phyloP scores from a whole-genome alignment of 2,888 invertebrate genomes.

The Anaspis maculata region DNA sequence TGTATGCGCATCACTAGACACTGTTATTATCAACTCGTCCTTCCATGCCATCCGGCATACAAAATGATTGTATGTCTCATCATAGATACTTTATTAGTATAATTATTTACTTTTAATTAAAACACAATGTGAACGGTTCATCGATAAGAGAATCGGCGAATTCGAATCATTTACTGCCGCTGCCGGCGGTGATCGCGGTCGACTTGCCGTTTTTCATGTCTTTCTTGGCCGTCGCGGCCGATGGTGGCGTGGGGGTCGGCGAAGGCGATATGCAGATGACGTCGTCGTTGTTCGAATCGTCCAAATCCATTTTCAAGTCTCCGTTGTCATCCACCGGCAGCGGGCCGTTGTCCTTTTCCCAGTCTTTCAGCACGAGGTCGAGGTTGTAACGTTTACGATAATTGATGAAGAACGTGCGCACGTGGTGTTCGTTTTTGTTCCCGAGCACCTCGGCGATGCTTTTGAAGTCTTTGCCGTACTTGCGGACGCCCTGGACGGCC shows the following conservation, averaged over 20 bases:
- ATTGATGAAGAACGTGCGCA: conserved; percentile 85
- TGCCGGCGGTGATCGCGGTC: too few relatives aligned
- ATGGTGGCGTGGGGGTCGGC: conserved; percentile 28
- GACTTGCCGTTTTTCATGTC: conserved; percentile 33
- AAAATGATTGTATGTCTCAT: too few relatives aligned
- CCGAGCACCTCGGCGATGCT: conserved; percentile 92
- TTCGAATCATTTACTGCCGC: too few relatives aligned
- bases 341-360: conserved; percentile 67
- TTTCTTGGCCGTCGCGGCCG: conserved; percentile 42
- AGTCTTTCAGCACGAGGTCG: conserved; percentile 78
- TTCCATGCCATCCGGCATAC: too few relatives aligned
- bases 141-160: too few relatives aligned
- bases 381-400: conserved; percentile 80
- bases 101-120: too few relatives aligned
- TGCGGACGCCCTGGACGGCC: conserved; percentile 80
- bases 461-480: conserved; percentile 81
- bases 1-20: too few relatives aligned
- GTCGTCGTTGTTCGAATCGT: conserved; percentile 29
- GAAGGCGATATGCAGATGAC: conserved; percentile 45
- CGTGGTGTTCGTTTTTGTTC: conserved; percentile 89
- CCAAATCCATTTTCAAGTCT: conserved; percentile 28
- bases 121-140: too few relatives aligned
- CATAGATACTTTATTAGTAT: too few relatives aligned
- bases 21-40: too few relatives aligned
- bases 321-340: conserved; percentile 24